Evolutionary conservation across 2,888 invertebrate species (phyloP).

Genomic region (Capitulum mitella): DNA sequence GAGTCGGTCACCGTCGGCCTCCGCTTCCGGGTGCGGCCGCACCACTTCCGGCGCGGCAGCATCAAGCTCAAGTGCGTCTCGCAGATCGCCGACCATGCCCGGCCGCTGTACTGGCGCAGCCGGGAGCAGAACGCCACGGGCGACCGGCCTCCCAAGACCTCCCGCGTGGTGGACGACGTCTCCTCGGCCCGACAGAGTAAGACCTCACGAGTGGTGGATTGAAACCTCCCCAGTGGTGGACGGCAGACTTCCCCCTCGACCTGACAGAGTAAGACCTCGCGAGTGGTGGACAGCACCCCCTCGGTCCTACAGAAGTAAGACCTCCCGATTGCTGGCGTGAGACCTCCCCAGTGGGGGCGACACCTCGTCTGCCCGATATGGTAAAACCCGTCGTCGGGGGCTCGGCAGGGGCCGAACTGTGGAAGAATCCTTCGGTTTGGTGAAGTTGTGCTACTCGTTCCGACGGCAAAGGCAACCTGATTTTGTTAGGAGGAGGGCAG

Average conservation of each 20-base stretch:
- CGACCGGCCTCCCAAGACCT: neutral
- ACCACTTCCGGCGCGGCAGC: neutral
- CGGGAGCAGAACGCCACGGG: neutral
- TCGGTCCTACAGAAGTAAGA: neutral
- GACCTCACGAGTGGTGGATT: too few species aligned
- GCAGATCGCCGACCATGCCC: neutral
- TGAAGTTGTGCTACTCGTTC: too few species aligned
- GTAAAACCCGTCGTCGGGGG: too few species aligned
- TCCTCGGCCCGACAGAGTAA: neutral
- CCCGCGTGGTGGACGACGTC: neutral
- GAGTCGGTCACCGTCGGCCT: neutral
- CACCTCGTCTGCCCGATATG: too few species aligned
- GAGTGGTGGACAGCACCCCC: too few species aligned
- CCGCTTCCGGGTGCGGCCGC: neutral
- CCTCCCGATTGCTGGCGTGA: too few species aligned
- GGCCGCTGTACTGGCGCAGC: conserved; percentile 12
- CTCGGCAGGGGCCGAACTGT: too few species aligned
- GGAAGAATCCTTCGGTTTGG: too few species aligned
- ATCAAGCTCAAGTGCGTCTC: conserved; percentile 5
- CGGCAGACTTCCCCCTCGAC: neutral
- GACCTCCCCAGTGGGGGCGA: too few species aligned
- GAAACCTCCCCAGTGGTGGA: neutral
- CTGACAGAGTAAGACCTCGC: neutral
- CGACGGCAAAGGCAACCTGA: too few species aligned
- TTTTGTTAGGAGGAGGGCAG: too few species aligned